Percentiles rank a stretch among this genome's conserved stretches.
Evolutionary conservation across 2,113 vertebrate species (phyloP).

Genomic region (Hemibagrus wyckioides): DNA sequence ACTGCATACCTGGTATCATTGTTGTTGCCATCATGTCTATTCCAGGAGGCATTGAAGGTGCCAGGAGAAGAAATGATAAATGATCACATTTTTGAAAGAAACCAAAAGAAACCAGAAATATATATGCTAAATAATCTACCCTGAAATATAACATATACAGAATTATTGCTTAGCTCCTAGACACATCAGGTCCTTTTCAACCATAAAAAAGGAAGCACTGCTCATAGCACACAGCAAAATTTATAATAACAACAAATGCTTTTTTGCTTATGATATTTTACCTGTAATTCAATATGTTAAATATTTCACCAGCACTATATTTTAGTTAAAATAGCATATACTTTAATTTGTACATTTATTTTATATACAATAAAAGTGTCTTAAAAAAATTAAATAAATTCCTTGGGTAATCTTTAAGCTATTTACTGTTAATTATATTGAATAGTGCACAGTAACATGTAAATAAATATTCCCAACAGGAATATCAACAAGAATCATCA

Average conservation of each 20-base stretch:
- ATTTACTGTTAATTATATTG: too few species aligned
- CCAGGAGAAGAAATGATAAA: neutral
- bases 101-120: neutral
- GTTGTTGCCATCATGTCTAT: neutral
- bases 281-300: neutral
- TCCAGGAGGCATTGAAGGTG: too few species aligned
- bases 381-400: too few species aligned
- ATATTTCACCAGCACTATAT: too few species aligned
- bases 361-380: neutral
- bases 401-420: too few species aligned
- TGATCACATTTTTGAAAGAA: neutral
- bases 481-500: neutral
- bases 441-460: too few species aligned
- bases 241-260: neutral
- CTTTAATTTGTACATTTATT: neutral
- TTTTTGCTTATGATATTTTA: neutral
- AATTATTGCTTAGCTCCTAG: neutral
- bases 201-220: neutral
- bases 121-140: neutral
- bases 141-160: neutral
- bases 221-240: neutral
- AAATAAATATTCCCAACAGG: neutral
- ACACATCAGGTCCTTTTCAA: neutral
- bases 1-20: constrained; percentile 25
- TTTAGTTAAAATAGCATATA: neutral